phyloP scores from a whole-genome alignment of 2,113 vertebrate genomes.

The Microtus ochrogaster region DNA sequence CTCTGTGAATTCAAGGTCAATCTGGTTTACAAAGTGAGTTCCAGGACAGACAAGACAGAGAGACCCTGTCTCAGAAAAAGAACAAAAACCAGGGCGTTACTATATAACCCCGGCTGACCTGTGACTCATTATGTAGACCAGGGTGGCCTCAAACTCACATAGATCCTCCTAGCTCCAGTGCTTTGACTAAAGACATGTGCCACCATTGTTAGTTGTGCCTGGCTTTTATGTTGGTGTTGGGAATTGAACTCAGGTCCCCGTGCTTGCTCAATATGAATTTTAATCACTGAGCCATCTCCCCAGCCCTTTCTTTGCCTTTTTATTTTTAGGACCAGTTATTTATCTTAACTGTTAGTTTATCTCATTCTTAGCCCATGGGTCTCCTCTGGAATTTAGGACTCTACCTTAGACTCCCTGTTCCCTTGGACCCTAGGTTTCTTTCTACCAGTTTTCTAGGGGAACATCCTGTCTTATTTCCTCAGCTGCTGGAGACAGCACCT shows the following conservation, averaged over 20 bases:
- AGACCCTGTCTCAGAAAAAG: background rate
- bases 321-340: background rate
- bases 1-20: background rate
- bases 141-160: background rate
- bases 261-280: background rate
- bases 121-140: background rate
- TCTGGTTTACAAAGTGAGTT: background rate
- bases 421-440: background rate
- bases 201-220: background rate
- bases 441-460: background rate
- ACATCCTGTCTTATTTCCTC: background rate
- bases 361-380: background rate
- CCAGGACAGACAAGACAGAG: background rate
- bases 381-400: background rate
- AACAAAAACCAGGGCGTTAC: background rate
- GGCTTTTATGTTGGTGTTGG: too few relatives aligned
- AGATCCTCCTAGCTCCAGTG: background rate
- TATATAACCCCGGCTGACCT: background rate
- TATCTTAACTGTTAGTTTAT: background rate
- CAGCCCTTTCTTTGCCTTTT: background rate
- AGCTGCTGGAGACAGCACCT: slow-evolving; percentile 74
- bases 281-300: background rate
- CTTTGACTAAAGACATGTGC: background rate
- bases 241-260: background rate
- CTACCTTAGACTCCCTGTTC: background rate